These are phyloP conservation scores for Okamejei kenojei DNA, from an alignment of 2,797 vertebrate genomes.

Conservation along the genomic window DNA sequence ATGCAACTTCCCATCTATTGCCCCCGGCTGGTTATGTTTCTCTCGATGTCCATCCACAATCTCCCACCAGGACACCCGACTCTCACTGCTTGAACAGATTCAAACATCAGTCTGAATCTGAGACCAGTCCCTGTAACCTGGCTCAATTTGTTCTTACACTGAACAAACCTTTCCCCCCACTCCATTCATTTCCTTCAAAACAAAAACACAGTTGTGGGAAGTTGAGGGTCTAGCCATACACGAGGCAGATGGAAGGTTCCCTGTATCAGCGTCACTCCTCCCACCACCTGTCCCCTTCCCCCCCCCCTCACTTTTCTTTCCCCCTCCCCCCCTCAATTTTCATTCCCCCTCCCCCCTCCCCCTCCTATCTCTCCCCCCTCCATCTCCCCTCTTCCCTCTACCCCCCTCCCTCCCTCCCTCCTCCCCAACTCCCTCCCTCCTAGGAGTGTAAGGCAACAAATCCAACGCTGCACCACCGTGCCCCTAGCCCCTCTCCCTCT, in stretches of 20 bases:
- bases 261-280: neutral
- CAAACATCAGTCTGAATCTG: neutral
- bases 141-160: neutral
- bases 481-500: no score
- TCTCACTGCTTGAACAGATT: neutral
- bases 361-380: no score
- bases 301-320: neutral
- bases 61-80: neutral
- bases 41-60: neutral
- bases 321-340: no score
- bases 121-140: neutral
- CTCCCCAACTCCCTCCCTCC: no score
- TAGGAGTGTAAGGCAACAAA: no score
- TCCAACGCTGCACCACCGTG: no score
- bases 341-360: no score
- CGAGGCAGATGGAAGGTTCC: neutral
- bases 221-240: neutral
- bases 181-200: neutral
- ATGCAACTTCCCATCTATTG: no score
- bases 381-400: no score
- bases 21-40: neutral
- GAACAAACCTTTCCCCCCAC: neutral
- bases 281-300: neutral
- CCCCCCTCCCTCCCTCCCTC: no score
- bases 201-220: neutral